A percentile compares a stretch with the other conserved stretches of the same genome.
These are phyloP conservation scores for Hemithea aestivaria DNA, from an alignment of 2,888 invertebrate species.

Conservation along the genomic window DNA sequence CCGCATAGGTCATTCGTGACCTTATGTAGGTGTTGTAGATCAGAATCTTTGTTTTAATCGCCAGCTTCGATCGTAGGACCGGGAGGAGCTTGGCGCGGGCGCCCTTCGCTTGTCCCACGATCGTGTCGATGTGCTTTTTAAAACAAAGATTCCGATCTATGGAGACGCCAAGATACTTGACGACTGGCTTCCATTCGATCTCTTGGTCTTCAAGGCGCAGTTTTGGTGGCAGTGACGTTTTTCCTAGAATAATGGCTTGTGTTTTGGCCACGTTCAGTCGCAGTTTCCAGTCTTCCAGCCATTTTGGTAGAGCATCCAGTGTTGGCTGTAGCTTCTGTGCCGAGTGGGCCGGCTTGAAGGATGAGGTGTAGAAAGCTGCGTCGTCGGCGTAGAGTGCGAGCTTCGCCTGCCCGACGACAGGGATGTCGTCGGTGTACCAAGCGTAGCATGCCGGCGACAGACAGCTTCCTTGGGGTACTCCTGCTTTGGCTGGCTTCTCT, in stretches of 20 bases:
- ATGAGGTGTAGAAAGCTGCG: slow-evolving; percentile 5
- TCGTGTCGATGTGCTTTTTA: not conserved
- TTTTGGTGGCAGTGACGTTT: too few relatives aligned
- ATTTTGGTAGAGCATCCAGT: not conserved
- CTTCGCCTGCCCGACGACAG: slow-evolving; percentile 5
- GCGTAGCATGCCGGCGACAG: slow-evolving; percentile 22
- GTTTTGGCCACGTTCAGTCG: too few relatives aligned
- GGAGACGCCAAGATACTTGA: too few relatives aligned
- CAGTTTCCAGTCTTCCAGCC: too few relatives aligned
- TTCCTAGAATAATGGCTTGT: too few relatives aligned
- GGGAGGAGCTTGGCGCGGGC: too few relatives aligned
- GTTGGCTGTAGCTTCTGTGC: slow-evolving; percentile 3
- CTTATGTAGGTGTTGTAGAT: slow-evolving; percentile 4
- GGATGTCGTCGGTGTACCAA: slow-evolving; percentile 22
- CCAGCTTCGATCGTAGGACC: too few relatives aligned
- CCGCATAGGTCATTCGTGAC: slow-evolving; percentile 6
- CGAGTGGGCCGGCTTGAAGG: not conserved
- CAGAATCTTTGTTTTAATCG: too few relatives aligned
- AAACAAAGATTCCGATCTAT: too few relatives aligned
- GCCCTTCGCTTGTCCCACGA: not conserved
- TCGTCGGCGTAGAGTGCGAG: slow-evolving; percentile 27
- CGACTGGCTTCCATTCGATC: too few relatives aligned
- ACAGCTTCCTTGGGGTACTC: slow-evolving; percentile 11
- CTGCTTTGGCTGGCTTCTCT: not conserved
- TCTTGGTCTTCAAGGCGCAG: too few relatives aligned